Conservation (phyloP, 53 echinoderm and acorn worm species). For the Arbacia lixula region DNA sequence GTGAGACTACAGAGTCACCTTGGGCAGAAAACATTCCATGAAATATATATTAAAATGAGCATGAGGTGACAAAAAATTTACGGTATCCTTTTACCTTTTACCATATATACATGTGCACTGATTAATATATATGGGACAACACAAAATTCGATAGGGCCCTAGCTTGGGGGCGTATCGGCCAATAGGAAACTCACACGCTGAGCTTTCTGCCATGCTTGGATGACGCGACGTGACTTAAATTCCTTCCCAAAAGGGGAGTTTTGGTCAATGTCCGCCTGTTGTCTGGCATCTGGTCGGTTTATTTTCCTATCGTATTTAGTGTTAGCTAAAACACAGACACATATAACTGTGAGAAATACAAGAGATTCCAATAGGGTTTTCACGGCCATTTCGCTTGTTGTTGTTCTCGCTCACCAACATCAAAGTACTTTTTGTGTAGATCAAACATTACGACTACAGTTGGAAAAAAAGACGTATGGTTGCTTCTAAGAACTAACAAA, state of each 20-base stretch:
- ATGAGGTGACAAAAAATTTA: too few relatives aligned
- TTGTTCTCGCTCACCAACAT: neutral
- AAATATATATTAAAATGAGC: neutral
- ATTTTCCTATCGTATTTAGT: constrained; percentile 6
- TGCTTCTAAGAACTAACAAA: too few relatives aligned
- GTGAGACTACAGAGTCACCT: neutral
- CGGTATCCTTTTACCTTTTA: too few relatives aligned
- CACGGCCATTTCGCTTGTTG: neutral
- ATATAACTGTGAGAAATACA: too few relatives aligned
- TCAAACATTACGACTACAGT: too few relatives aligned
- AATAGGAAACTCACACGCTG: constrained; percentile 71
- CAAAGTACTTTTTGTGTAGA: too few relatives aligned
- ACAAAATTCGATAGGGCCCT: neutral
- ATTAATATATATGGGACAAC: neutral
- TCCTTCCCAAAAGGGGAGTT: constrained; percentile 17
- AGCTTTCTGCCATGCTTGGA: constrained; percentile 94
- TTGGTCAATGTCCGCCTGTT: neutral
- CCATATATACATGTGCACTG: neutral
- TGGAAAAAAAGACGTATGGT: too few relatives aligned
- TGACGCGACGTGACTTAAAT: constrained; percentile 71
- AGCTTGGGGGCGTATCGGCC: neutral
- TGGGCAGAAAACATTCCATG: neutral
- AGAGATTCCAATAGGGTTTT: too few relatives aligned
- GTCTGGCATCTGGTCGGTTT: neutral
- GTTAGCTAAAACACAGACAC: neutral